Base-by-base conservation (phyloP, 2,797 vertebrate species). In the Naso thynnoides region DNA sequence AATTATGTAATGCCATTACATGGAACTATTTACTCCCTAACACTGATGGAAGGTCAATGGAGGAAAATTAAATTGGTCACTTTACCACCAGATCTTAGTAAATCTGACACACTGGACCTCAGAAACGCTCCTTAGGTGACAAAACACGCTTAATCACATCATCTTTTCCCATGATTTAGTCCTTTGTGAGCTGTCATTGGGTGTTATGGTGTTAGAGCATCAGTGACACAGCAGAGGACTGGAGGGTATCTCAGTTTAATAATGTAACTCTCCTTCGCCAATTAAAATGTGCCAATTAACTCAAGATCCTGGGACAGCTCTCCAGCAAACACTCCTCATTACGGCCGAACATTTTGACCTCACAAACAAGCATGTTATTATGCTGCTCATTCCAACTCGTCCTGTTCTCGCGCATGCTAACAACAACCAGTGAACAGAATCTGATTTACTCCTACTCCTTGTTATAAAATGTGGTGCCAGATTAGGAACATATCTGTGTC, bases 201-300 rank as follows among this genome's bases (percentile, higher is more conserved):
- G 72, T 80, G 70, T 87, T 83, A 76, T 76, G 77, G 78, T 75
- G 81, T 77, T 48, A 39, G 65, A 81, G 52, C 76, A 68, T 78
- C 69, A 41, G 70, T 78, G 75, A 82, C 72, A 69, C 71, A 72
- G 44, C 74, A 47, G 66, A 19, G 77, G 67, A 21, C 41, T 59
- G 68, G 61, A 57, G 73, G 75, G 62, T 31, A 55, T 41, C 79
- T 78, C 57, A 50, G 50, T 81, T 89, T 71, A 82, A 84, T 80
- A 80, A 73, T 74, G 65, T 50, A 84, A 82, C 23, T 19, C 83
- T 58, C 50, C 33, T 77, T 70, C 55, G 55, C 69, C 82, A 89
- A 86, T 90, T 91, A 90, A 90, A 89, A 89, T 79, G 86, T 81
- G 82, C 73, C 89, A 91, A 84, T 90, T 91, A 91, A 79, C 69